Conservation (phyloP, 2,113 vertebrate genomes). For the Orthochromis malagaraziensis region DNA sequence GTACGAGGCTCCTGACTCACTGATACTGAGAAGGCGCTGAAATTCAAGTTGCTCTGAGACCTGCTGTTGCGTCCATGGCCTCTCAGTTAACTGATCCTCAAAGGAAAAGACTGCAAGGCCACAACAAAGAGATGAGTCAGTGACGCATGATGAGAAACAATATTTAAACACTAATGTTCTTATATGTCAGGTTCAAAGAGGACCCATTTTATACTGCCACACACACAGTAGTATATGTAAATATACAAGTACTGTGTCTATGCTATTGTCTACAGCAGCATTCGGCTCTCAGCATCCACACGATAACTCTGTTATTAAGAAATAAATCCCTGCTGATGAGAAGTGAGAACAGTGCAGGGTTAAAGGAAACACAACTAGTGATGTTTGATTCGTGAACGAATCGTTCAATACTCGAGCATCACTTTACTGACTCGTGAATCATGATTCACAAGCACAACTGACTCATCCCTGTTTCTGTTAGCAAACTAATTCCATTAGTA, state of each 20-base stretch:
- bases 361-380: not conserved
- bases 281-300: not conserved
- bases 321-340: not conserved
- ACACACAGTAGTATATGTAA: not conserved
- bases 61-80: not conserved
- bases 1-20: not conserved
- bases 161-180: not conserved
- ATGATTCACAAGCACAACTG: not conserved
- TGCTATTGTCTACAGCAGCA: not conserved
- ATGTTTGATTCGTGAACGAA: rapidly evolving
- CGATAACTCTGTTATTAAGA: not conserved
- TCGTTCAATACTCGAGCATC: not conserved
- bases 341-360: not conserved
- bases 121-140: not conserved
- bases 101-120: not conserved
- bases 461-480: not conserved
- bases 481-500: not conserved
- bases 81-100: not conserved
- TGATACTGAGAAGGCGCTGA: not conserved
- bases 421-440: not conserved
- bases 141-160: not conserved
- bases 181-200: not conserved
- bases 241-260: not conserved
- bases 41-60: not conserved
- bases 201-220: not conserved